Percentiles rank a stretch among this genome's conserved stretches.
Evolutionary conservation across 2,797 vertebrate species (phyloP).

Genomic region (Ceyx erithaca): DNA sequence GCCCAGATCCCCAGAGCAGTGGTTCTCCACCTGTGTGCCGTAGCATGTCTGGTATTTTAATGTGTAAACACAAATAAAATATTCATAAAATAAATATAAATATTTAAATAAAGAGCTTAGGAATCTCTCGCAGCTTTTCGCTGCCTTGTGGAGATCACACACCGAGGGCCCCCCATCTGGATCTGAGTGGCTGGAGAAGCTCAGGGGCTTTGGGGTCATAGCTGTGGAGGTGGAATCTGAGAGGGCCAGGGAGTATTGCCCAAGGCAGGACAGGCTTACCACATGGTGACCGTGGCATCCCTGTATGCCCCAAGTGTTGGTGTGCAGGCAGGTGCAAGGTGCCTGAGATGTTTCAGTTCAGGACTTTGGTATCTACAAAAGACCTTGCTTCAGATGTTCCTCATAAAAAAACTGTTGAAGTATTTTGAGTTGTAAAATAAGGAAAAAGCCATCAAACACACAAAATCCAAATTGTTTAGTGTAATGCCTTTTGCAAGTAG

Average conservation of each 20-base stretch:
- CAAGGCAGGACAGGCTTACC: background rate
- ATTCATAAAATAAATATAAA: background rate
- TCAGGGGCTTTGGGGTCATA: background rate
- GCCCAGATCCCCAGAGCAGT: background rate
- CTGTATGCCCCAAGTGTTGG: too few species aligned
- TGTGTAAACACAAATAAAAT: background rate
- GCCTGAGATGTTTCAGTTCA: background rate
- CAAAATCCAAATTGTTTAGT: background rate
- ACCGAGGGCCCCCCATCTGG: background rate
- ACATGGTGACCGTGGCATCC: fast-evolving
- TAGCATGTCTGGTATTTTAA: background rate
- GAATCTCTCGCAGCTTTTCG: background rate
- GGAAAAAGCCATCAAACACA: fast-evolving
- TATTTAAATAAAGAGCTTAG: background rate
- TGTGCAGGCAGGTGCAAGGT: too few species aligned
- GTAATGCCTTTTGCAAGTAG: background rate
- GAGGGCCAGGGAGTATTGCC: background rate
- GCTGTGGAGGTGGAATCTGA: fast-evolving
- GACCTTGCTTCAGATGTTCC: background rate
- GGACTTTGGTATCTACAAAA: background rate
- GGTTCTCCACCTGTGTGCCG: background rate
- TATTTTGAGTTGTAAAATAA: background rate
- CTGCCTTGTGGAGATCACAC: background rate
- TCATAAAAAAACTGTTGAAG: background rate
- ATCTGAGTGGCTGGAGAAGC: background rate